These are phyloP conservation scores for Micromussa lordhowensis DNA, from an alignment of 92 coral and sea anemone species.

Conservation along the genomic window DNA sequence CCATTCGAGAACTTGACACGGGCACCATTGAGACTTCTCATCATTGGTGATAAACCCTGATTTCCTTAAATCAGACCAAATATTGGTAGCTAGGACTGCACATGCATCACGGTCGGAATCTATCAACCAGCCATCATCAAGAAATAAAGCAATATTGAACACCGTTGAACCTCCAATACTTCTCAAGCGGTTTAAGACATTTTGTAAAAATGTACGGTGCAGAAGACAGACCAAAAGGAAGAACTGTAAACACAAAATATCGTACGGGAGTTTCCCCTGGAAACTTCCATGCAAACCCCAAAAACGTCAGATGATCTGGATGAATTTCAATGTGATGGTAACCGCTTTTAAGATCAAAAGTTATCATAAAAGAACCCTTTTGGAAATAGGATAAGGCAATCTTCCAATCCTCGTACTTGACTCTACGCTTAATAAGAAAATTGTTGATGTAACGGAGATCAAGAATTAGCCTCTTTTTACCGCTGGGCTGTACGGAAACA, in stretches of 20 bases:
- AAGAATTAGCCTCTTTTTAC: not conserved
- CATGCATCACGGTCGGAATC: not conserved
- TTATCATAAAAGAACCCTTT: too few relatives aligned
- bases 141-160: constrained; percentile 55
- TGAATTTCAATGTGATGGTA: too few relatives aligned
- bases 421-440: too few relatives aligned
- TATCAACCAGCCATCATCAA: constrained; percentile 33
- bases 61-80: constrained; percentile 15
- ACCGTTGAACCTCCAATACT: constrained; percentile 4
- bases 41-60: constrained; percentile 64
- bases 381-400: not conserved
- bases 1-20: constrained; percentile 54
- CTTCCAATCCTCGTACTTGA: not conserved
- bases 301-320: too few relatives aligned
- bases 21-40: constrained; percentile 57
- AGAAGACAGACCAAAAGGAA: too few relatives aligned
- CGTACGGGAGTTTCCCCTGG: too few relatives aligned
- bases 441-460: not conserved
- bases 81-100: not conserved
- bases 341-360: too few relatives aligned
- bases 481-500: not conserved
- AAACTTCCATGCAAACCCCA: too few relatives aligned
- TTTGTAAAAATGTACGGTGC: too few relatives aligned
- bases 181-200: not conserved
- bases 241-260: too few relatives aligned